phyloP scores from a whole-genome alignment of 1,140 invertebrate species.

The Microplitis demolitor region DNA sequence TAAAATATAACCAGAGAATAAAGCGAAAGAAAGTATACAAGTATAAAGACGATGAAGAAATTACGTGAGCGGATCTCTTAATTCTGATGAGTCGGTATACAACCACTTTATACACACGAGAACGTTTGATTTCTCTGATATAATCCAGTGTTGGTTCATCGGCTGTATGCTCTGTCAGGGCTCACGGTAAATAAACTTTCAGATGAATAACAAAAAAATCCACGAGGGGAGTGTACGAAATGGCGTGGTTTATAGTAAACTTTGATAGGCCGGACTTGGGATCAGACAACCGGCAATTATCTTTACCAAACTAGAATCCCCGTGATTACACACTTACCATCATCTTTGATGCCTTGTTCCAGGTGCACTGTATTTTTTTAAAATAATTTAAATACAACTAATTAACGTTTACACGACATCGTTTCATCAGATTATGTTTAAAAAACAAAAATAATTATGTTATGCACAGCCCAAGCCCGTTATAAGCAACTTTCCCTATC shows the following conservation, averaged over 20 bases:
- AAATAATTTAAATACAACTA: background rate
- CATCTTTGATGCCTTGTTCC: constrained; percentile 33
- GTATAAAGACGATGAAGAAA: constrained; percentile 50
- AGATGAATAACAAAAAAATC: background rate
- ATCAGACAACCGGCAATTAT: constrained; percentile 57
- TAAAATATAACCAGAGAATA: background rate
- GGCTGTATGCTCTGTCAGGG: too few relatives aligned
- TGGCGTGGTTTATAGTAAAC: constrained; percentile 11
- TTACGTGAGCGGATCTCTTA: constrained; percentile 57
- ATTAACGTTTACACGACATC: background rate
- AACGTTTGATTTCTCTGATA: background rate
- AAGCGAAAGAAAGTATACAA: constrained; percentile 11
- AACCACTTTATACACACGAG: background rate
- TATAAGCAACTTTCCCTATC: too few relatives aligned
- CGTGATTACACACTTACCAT: constrained; percentile 49
- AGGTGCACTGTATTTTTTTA: constrained; percentile 36
- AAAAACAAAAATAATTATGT: too few relatives aligned
- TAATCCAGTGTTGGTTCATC: background rate
- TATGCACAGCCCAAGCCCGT: too few relatives aligned
- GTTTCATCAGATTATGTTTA: background rate
- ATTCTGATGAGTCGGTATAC: constrained; percentile 44
- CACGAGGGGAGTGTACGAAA: constrained; percentile 7
- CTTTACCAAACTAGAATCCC: constrained; percentile 58
- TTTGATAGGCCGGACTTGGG: constrained; percentile 29
- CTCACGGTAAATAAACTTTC: background rate